Evolutionary conservation across 2,797 vertebrate genomes (phyloP), one percentile per base, ranked within the genome.

Genomic region (Emys orbicularis): DNA sequence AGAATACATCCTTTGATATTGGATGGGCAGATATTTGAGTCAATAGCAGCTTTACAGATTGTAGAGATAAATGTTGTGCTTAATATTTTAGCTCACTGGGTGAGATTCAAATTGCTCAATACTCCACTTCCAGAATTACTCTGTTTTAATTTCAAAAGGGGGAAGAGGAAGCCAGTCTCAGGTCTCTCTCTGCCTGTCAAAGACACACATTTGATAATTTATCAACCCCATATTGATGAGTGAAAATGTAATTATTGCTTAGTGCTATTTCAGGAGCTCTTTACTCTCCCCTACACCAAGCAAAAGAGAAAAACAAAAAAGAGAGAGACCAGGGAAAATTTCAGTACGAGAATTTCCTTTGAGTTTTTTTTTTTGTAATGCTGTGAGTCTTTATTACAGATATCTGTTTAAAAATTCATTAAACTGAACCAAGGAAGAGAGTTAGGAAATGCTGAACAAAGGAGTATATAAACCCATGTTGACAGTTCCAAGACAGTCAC

Each of bases 401-500:
- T 76, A 29, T 29, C 52, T 86, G 3, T 1, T 59, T 59, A 59
- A 59, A 59, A 59, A 59, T 59, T 59, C 57, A 2, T 21, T 37
- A 5, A 53, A 31, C 1, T 49, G 37, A 87, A 47, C 4, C 83
- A 16, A 18, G 41, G 86, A 81, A 83, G 54, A 12, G 81, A 80
- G 18, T 47, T 59, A 53, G 29, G 68, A 29, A 91, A 50, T 41
- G 18, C 4, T 49, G 68, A 91, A 34, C 3, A 94, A 94, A 87
- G 65, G 15, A 23, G 3, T 37, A 52, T 88, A 80, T 34, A 61
- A 68, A 74, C 37, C 44, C 57, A 2, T 16, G 34, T 19, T 83
- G 65, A 89, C 88, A 77, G 31, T 72, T 91, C 72, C 80, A 56
- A 84, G 57, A 83, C 86, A 91, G 37, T 59, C 81, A 72, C 13